Base-by-base conservation (phyloP, 2,888 invertebrate species). In the Catocala sponsa region DNA sequence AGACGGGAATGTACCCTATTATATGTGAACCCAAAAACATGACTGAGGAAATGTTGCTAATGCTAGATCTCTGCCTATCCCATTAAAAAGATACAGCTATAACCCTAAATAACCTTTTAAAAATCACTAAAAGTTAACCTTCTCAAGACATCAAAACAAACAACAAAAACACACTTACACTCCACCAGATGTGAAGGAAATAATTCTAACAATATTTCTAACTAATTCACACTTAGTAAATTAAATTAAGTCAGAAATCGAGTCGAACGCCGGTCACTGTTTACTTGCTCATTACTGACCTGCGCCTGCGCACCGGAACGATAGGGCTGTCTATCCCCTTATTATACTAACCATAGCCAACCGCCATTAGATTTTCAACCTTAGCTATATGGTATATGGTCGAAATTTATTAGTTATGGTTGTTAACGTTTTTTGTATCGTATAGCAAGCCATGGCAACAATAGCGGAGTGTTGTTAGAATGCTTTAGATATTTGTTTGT, bases 271-370 rank as follows among this genome's bases (percentile, higher is more conserved):
- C 64, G 69, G 57, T 52, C 43, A 82, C 78, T 89, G 85, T 89
- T 90, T 91, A 88, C 78, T 81, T 87, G 86, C 82, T 87, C 89
- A 91, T 91, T 91, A 91, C 83, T 81, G 79, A 9, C 62, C 68
- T 82, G 88, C 86, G 87, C 85, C 70, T 81, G 88, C 80, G 80
- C 86, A 86, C 85, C 92, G 89, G 87, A 82, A 92, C 92, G 85
- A 87, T 86, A 88, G 90, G 92, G 91, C 88, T 91, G 76, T 79
- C 80, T 81, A 84, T 80, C 84, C 86, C 87, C 84, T 81, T 75
- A 72, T 64, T 66, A 75, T 67, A 52, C 65, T 59, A 49, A 68
- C 60, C 15, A 68, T 50, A n/a, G 10, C 0, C 1, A 6, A n/a
- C 0, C 5, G 13, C 7, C 15, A 55, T n/a, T 56, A 0, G 0